phyloP scores from a whole-genome alignment of 1,140 invertebrate genomes.

The Bemisia tabaci region DNA sequence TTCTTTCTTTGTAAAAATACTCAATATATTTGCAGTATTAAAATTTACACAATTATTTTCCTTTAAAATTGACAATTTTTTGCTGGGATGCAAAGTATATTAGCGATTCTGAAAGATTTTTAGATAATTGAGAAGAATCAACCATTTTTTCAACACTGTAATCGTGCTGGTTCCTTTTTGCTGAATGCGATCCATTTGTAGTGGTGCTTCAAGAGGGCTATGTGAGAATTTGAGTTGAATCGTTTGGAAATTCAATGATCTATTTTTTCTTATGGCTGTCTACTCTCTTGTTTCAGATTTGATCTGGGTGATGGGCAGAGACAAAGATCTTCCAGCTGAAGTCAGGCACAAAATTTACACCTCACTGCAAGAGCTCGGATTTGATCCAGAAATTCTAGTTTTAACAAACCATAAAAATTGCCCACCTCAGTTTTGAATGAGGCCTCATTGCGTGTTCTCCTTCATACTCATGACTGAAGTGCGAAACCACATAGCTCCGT shows the following conservation, averaged over 20 bases:
- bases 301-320: constrained; percentile 46
- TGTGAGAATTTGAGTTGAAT: neutral
- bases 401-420: constrained; percentile 47
- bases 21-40: too few relatives aligned
- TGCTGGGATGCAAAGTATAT: constrained; percentile 3
- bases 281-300: constrained; percentile 35
- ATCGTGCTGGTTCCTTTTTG: too few relatives aligned
- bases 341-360: constrained; percentile 42
- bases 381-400: constrained; percentile 46
- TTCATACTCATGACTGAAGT: too few relatives aligned
- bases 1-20: too few relatives aligned
- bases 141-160: too few relatives aligned
- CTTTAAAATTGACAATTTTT: too few relatives aligned
- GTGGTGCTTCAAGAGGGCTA: too few relatives aligned
- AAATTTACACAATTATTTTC: too few relatives aligned
- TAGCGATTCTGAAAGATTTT: constrained; percentile 2
- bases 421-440: too few relatives aligned
- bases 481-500: too few relatives aligned
- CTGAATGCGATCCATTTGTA: too few relatives aligned
- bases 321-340: constrained; percentile 39
- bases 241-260: neutral
- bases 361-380: constrained; percentile 35
- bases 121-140: neutral
- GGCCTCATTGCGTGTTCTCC: too few relatives aligned
- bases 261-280: constrained; percentile 8